A percentile compares a stretch with the other conserved stretches of the same genome.
Evolutionary conservation across 2,113 vertebrate species (phyloP).

Genomic region (Galbula dea): DNA sequence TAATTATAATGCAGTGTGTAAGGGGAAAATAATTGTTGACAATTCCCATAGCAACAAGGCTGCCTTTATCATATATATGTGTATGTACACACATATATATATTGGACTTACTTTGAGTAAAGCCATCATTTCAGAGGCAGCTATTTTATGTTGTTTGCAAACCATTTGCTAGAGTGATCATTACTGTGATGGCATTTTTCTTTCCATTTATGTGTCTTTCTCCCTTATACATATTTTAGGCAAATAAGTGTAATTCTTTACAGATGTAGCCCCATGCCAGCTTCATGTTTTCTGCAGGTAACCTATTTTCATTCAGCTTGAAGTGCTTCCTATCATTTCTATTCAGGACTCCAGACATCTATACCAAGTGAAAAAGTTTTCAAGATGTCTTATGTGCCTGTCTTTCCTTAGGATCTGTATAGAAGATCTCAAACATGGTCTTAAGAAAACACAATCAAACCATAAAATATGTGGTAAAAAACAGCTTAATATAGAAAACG

Average conservation of each 20-base stretch:
- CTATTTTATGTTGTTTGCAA: constrained; percentile 70
- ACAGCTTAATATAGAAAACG: neutral
- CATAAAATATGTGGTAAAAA: neutral
- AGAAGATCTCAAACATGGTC: neutral
- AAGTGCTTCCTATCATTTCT: constrained; percentile 59
- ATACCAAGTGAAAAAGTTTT: constrained; percentile 43
- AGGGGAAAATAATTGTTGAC: constrained; percentile 27
- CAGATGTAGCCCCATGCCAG: constrained; percentile 34
- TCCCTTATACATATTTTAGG: constrained; percentile 62
- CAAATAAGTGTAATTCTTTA: constrained; percentile 71
- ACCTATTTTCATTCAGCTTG: constrained; percentile 63
- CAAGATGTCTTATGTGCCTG: neutral
- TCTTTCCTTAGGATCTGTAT: constrained; percentile 29
- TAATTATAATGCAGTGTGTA: constrained; percentile 62
- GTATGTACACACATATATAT: neutral
- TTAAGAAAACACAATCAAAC: neutral
- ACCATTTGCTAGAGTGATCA: constrained; percentile 34
- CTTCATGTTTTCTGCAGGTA: constrained; percentile 63
- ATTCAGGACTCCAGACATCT: constrained; percentile 48
- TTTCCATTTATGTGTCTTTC: constrained; percentile 64
- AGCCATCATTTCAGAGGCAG: constrained; percentile 29
- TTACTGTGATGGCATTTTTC: constrained; percentile 59
- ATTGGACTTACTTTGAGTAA: neutral
- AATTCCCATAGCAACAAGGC: constrained; percentile 35
- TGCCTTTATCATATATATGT: constrained; percentile 9